A percentile compares a stretch with the other conserved stretches of the same genome.
These are phyloP conservation scores for Metaphire vulgaris DNA, from an alignment of 1,140 invertebrate genomes.

Conservation along the genomic window DNA sequence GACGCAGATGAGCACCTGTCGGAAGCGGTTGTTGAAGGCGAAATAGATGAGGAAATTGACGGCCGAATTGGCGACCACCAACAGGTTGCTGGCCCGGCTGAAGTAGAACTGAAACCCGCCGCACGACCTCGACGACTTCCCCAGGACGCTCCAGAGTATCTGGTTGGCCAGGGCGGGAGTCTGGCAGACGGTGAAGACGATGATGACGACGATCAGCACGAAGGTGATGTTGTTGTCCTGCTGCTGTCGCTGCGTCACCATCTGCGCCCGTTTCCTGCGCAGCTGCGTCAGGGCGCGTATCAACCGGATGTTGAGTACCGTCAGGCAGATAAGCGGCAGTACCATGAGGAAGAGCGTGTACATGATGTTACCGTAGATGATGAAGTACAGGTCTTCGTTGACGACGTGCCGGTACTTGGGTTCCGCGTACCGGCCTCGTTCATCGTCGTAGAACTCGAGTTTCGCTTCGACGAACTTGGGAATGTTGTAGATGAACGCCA, in stretches of 20 bases:
- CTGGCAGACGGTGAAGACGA: conserved; percentile 30
- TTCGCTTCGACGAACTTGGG: conserved; percentile 6
- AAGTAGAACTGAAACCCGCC: conserved; percentile 30
- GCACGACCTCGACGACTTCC: conserved; percentile 9
- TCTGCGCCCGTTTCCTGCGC: conserved; percentile 22
- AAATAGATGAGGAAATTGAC: no score
- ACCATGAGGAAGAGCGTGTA: no score
- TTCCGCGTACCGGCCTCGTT: no score
- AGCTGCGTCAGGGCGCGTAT: conserved; percentile 25
- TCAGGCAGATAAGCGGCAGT: conserved; percentile 21
- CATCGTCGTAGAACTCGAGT: not conserved
- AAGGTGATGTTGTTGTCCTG: conserved; percentile 31
- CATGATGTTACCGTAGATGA: no score
- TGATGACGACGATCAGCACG: no score
- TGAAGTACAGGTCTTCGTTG: conserved; percentile 25
- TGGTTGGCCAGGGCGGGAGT: conserved; percentile 27
- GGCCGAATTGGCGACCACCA: conserved; percentile 23
- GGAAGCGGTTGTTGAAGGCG: conserved; percentile 28
- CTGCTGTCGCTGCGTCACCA: conserved; percentile 28
- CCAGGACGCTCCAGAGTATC: conserved; percentile 21
- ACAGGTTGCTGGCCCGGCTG: conserved; percentile 14
- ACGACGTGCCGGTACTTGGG: conserved; percentile 17
- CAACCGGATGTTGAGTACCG: conserved; percentile 27
- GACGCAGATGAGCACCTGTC: conserved; percentile 10
- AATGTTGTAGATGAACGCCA: conserved; percentile 26